phyloP scores from a whole-genome alignment of 64 coral and sea anemone genomes.

The Porites australiensis region DNA sequence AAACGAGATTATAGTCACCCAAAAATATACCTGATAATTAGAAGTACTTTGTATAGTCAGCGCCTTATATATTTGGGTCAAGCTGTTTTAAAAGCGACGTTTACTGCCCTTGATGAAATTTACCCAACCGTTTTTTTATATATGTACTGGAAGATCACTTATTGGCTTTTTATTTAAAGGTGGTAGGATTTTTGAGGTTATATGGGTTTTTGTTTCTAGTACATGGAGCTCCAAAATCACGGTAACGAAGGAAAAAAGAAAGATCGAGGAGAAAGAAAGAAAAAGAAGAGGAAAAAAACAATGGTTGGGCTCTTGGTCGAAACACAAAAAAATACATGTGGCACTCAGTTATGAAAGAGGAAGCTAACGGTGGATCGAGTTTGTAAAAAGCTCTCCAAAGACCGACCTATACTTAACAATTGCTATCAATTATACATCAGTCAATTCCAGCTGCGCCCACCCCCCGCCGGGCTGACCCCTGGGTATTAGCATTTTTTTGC shows the following conservation, averaged over 20 bases:
- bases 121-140: neutral
- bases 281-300: neutral
- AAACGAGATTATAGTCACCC: conserved; percentile 4
- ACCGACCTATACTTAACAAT: too few species aligned
- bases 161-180: conserved; percentile 5
- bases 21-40: conserved; percentile 13
- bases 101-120: conserved; percentile 5
- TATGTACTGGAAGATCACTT: conserved; percentile 9
- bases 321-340: neutral
- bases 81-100: neutral
- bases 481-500: neutral
- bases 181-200: conserved; percentile 10
- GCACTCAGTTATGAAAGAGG: too few species aligned
- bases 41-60: conserved; percentile 5
- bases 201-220: neutral
- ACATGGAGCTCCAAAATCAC: neutral
- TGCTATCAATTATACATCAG: too few species aligned
- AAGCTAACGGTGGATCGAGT: too few species aligned
- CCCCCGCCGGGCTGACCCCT: too few species aligned
- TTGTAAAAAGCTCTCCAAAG: too few species aligned
- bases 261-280: neutral
- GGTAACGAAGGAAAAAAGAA: neutral
- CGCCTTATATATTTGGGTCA: conserved; percentile 14
- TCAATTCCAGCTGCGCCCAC: too few species aligned
- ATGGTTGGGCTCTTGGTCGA: too few species aligned